Evolutionary conservation across 1,140 invertebrate genomes (phyloP).

Genomic region (Drosophila ogumai): DNA sequence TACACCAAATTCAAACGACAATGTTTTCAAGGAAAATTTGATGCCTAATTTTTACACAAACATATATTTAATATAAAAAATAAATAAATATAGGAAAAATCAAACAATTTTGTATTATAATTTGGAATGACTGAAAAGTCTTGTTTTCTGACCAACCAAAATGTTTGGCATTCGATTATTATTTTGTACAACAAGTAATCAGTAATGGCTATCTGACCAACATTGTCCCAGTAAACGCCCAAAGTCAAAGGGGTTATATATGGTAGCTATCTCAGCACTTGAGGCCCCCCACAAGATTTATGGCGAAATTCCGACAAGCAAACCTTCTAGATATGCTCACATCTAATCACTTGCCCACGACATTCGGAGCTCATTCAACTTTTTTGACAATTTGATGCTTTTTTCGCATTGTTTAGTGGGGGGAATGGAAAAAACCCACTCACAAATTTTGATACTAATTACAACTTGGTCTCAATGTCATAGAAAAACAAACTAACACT

Average conservation of each 20-base stretch:
- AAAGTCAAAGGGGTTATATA: slow-evolving; percentile 39
- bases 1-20: not conserved
- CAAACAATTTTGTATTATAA: too few species aligned
- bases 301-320: slow-evolving; percentile 33
- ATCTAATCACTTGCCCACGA: slow-evolving; percentile 44
- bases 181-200: too few species aligned
- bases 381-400: slow-evolving; percentile 42
- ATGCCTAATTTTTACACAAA: not conserved
- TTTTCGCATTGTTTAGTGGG: slow-evolving; percentile 12
- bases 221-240: not conserved
- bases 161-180: not conserved
- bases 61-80: not conserved
- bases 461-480: slow-evolving; percentile 27
- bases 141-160: not conserved
- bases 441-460: slow-evolving; percentile 28
- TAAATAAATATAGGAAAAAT: too few species aligned
- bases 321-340: slow-evolving; percentile 22
- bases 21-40: not conserved
- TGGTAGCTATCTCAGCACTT: slow-evolving; percentile 31
- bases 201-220: too few species aligned
- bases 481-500: slow-evolving; percentile 26
- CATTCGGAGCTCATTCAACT: not conserved
- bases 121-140: not conserved
- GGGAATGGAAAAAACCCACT: slow-evolving; percentile 29
- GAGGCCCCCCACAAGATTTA: slow-evolving; percentile 21